Base-by-base conservation (phyloP, 2,888 invertebrate genomes). In the Noctua pronuba region DNA sequence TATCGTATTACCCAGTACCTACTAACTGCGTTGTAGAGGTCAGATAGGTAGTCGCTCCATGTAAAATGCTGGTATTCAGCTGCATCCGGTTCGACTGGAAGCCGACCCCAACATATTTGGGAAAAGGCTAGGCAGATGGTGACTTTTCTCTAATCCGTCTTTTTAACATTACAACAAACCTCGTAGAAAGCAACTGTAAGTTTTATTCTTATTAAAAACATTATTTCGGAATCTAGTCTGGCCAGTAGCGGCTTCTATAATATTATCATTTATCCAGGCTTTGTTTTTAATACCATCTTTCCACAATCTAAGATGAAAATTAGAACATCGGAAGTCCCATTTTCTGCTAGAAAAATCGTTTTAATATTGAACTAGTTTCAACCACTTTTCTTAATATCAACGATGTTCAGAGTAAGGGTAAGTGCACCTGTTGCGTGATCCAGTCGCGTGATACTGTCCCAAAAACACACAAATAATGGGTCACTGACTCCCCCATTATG, bases 381-480 rank as follows among this genome's bases (percentile, higher is more conserved):
- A 41, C 7, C 31, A 31, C 24, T 44, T 67, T 49, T 70, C 46
- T 35, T 64, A 67, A 74, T 76, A 41, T 44, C 62, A 76, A 44
- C 28, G 35, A 52, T 64, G 24, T 67, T 52, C 18, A 38, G 0
- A 49, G 44, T 24, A 18, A 52, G 64, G 64, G 55, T 77, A 72
- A 82, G 80, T 80, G 81, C 82, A 90, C 91, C 85, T 90, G 91
- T 90, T 90, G 91, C 90, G 91, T 90, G 90, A 65, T 72, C 67
- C 49, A 52, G 38, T 80, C 49, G 84, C 90, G 82, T 88, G 88
- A 85, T 77, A 69, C 76, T 88, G 80, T 84, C 81, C 86, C 81
- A 78, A 84, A 80, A 85, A 83, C 75, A 79, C 82, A 77, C 74
- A 82, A 79, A 83, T 86, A 82, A 77, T 81, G 65, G 87, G 87